phyloP scores from a whole-genome alignment of 2,797 vertebrate species.

The Crypturellus tataupa region DNA sequence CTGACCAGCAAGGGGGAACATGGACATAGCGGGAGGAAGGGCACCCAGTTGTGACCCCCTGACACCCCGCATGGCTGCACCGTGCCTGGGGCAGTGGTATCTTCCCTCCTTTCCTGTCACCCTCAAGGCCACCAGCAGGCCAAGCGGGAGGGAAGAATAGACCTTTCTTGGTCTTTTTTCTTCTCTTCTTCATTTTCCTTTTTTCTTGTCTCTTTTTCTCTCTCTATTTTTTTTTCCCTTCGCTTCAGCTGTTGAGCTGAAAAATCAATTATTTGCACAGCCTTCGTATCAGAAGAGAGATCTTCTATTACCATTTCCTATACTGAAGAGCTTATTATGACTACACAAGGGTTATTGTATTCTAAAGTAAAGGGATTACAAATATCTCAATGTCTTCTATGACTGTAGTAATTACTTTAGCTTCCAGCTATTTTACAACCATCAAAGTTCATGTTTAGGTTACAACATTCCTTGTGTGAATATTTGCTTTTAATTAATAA shows the following conservation, averaged over 20 bases:
- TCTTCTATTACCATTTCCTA: constrained; percentile 53
- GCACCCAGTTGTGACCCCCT: no score
- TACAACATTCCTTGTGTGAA: constrained; percentile 33
- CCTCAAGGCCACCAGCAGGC: no score
- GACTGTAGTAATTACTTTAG: constrained; percentile 62
- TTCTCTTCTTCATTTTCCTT: no score
- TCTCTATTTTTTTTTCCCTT: not conserved
- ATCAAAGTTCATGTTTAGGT: constrained; percentile 61
- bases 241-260: not conserved
- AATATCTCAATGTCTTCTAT: constrained; percentile 47
- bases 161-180: no score
- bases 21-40: no score
- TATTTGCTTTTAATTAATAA: constrained; percentile 64
- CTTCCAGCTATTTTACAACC: constrained; percentile 51
- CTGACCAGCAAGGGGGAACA: no score
- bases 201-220: no score
- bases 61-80: no score
- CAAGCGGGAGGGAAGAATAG: no score
- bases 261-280: constrained; percentile 64
- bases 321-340: constrained; percentile 54
- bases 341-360: constrained; percentile 54
- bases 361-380: constrained; percentile 58
- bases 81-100: no score
- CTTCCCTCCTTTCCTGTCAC: no score
- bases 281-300: constrained; percentile 32